Evolutionary conservation across 2,888 invertebrate species (phyloP).

Genomic region (Temnothorax ravouxi): DNA sequence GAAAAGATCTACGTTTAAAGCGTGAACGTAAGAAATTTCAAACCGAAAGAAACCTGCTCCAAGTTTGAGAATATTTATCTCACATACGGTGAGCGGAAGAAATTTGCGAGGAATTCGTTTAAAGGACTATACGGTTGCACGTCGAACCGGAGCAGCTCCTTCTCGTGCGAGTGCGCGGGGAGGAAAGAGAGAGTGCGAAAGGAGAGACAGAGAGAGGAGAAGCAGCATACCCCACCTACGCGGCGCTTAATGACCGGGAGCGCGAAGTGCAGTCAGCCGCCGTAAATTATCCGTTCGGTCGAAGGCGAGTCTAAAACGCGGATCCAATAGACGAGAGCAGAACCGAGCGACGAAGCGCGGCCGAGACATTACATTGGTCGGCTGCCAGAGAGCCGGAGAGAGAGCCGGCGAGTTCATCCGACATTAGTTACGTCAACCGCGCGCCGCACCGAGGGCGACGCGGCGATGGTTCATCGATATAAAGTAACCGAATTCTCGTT

Average conservation of each 20-base stretch:
- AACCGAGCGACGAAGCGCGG: slow-evolving; percentile 37
- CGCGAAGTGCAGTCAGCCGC: slow-evolving; percentile 54
- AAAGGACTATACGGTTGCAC: slow-evolving; percentile 30
- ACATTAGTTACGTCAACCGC: slow-evolving; percentile 72
- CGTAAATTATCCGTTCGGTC: slow-evolving; percentile 71
- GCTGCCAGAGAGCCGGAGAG: slow-evolving; percentile 60
- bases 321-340: slow-evolving; percentile 53
- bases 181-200: neutral
- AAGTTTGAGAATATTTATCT: slow-evolving; percentile 43
- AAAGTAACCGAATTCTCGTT: slow-evolving; percentile 75
- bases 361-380: slow-evolving; percentile 72
- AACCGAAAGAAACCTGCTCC: neutral
- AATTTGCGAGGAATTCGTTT: slow-evolving; percentile 48
- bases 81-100: slow-evolving; percentile 1
- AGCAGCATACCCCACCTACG: slow-evolving; percentile 18
- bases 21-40: slow-evolving; percentile 10
- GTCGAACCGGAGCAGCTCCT: slow-evolving; percentile 20
- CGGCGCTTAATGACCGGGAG: slow-evolving; percentile 41
- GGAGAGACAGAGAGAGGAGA: neutral
- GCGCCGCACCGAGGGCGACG: slow-evolving; percentile 25
- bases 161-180: neutral
- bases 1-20: slow-evolving; percentile 28
- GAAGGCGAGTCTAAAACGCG: slow-evolving; percentile 52
- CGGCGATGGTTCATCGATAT: slow-evolving; percentile 65
- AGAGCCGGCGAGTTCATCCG: slow-evolving; percentile 65